Percentiles rank a stretch among this genome's conserved stretches.
Conservation (phyloP, 2,113 vertebrate species). For the Mesocricetus auratus region DNA sequence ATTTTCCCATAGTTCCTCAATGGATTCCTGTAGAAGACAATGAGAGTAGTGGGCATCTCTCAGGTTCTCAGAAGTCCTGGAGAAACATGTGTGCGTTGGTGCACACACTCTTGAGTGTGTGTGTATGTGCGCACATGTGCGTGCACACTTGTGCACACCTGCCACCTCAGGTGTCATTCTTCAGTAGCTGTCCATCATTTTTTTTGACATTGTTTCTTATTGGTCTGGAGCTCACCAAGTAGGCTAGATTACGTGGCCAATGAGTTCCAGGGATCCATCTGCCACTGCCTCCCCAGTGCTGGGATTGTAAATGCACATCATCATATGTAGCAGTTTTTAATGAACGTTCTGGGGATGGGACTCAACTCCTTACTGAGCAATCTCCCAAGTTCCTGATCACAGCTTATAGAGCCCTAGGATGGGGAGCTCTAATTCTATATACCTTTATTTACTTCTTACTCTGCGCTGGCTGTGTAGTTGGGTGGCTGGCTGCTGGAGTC, state of each 20-base stretch:
- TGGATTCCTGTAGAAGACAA: neutral
- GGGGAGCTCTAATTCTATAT: too few relatives aligned
- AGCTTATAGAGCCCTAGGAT: neutral
- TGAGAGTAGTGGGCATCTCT: neutral
- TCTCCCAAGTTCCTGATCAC: neutral
- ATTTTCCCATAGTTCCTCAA: neutral
- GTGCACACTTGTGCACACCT: too few relatives aligned
- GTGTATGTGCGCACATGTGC: neutral
- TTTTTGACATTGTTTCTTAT: neutral
- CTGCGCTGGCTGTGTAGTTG: too few relatives aligned
- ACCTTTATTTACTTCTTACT: too few relatives aligned
- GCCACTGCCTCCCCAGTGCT: too few relatives aligned
- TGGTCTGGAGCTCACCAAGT: neutral
- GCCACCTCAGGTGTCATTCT: neutral
- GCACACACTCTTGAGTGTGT: too few relatives aligned
- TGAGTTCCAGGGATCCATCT: neutral
- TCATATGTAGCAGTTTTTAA: neutral
- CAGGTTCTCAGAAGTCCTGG: neutral
- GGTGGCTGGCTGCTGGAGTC: too few relatives aligned
- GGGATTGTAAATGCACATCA: too few relatives aligned
- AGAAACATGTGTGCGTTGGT: neutral
- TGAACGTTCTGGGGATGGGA: neutral
- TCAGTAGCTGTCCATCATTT: neutral
- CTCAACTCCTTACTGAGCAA: neutral
- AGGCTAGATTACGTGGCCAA: neutral